A percentile compares a stretch with the other conserved stretches of the same genome.
Evolutionary conservation across 2,888 invertebrate genomes (phyloP).

Genomic region (Drosophila pseudotakahashii): DNA sequence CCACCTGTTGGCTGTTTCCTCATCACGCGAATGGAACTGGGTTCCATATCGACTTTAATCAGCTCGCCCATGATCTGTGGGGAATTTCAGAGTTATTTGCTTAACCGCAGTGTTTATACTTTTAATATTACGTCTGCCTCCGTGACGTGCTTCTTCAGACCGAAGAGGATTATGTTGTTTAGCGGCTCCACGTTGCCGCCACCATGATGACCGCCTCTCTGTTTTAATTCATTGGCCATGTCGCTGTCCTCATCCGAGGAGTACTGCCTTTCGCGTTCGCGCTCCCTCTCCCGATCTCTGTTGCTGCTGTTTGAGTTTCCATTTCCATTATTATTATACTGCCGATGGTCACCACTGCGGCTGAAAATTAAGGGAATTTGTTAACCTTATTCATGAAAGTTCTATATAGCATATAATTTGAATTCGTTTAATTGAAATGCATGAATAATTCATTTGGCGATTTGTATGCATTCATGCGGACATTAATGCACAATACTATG

Average conservation of each 20-base stretch:
- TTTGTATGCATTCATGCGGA: constrained; percentile 2
- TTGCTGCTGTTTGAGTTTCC: constrained; percentile 24
- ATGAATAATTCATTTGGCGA: constrained; percentile 7
- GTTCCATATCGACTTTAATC: constrained; percentile 89
- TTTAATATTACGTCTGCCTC: constrained; percentile 88
- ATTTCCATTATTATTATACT: constrained; percentile 40
- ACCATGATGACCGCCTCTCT: constrained; percentile 60
- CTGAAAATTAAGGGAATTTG: constrained; percentile 1
- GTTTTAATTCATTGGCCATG: constrained; percentile 12
- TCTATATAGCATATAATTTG: neutral
- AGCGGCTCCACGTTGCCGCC: constrained; percentile 80
- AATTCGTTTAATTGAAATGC: neutral
- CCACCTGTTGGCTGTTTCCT: constrained; percentile 94
- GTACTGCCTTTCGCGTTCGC: constrained; percentile 12
- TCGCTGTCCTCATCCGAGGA: constrained; percentile 35
- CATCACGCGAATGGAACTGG: constrained; percentile 92
- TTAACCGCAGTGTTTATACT: no score
- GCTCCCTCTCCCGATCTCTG: constrained; percentile 7
- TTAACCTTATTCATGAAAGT: neutral
- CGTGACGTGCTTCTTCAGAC: constrained; percentile 90
- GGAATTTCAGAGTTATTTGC: constrained; percentile 18
- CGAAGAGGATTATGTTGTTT: constrained; percentile 91
- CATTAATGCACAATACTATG: neutral
- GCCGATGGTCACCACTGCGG: constrained; percentile 62
- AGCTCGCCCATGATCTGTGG: constrained; percentile 91